A percentile compares a stretch with the other conserved stretches of the same genome.
Conservation (phyloP, 2,113 vertebrate species). For the Epinephelus cyanopodus region DNA sequence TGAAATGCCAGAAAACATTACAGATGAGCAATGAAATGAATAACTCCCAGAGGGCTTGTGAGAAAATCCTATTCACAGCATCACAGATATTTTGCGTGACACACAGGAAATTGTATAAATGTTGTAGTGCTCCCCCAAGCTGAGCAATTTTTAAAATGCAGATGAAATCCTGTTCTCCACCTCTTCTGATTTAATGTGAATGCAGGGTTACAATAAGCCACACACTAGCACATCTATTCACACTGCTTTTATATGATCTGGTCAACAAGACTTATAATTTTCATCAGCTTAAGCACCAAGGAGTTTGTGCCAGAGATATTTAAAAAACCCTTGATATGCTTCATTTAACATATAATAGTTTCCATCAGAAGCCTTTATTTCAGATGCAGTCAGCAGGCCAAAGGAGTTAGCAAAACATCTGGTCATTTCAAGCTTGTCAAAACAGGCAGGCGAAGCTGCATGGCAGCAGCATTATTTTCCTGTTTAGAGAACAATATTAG, state of each 20-base stretch:
- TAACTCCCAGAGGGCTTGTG: constrained; percentile 23
- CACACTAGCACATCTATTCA: background rate
- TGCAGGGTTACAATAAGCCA: background rate
- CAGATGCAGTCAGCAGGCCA: background rate
- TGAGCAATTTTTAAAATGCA: constrained; percentile 36
- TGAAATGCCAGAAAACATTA: constrained; percentile 28
- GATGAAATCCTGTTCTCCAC: constrained; percentile 24
- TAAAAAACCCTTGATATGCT: background rate
- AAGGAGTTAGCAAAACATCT: constrained; percentile 19
- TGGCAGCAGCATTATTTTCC: background rate
- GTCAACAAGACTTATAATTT: background rate
- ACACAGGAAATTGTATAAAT: constrained; percentile 37
- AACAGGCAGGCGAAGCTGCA: background rate
- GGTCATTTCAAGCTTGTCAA: constrained; percentile 9
- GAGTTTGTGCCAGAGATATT: background rate
- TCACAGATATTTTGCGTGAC: constrained; percentile 33
- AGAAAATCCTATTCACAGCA: constrained; percentile 37
- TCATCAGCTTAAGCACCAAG: background rate
- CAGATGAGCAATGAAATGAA: constrained; percentile 25
- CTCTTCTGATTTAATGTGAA: constrained; percentile 18
- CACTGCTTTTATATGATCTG: constrained; percentile 1
- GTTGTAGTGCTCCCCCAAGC: constrained; percentile 15
- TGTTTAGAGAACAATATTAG: constrained; percentile 36
- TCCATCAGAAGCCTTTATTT: constrained; percentile 13
- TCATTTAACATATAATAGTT: constrained; percentile 23